Percentiles rank a stretch among this genome's conserved stretches.
Conservation (phyloP, 2,113 vertebrate species). For the Plestiodon gilberti region DNA sequence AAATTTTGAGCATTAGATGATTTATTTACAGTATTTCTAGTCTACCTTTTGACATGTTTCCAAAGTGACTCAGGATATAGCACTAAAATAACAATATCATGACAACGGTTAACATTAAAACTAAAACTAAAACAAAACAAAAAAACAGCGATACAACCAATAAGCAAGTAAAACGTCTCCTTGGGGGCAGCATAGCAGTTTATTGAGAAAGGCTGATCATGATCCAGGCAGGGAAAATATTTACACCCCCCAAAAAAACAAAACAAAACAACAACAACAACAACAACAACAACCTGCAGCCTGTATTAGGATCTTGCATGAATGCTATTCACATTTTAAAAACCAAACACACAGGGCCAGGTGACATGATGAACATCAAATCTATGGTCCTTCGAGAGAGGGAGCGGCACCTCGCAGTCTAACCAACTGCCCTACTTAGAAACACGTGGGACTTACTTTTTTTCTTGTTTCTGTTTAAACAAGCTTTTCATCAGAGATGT, state of each 20-base stretch:
- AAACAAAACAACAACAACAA: too few relatives aligned
- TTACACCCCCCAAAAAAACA: too few relatives aligned
- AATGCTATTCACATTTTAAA: too few relatives aligned
- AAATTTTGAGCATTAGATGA: too few relatives aligned
- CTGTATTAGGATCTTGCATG: too few relatives aligned
- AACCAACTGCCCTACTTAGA: neutral
- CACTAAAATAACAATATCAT: neutral
- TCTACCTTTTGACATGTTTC: neutral
- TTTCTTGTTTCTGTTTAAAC: slow-evolving; percentile 2
- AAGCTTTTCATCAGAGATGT: slow-evolving; percentile 16
- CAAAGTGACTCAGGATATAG: neutral
- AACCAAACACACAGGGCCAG: too few relatives aligned
- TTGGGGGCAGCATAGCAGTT: too few relatives aligned
- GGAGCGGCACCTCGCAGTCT: neutral
- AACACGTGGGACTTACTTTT: neutral
- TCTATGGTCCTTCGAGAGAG: too few relatives aligned
- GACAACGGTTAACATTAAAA: neutral
- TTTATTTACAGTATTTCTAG: neutral
- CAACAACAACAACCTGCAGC: too few relatives aligned
- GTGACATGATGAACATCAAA: too few relatives aligned
- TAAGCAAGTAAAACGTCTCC: neutral
- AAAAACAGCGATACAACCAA: neutral
- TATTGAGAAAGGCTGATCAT: too few relatives aligned
- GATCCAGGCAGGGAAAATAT: too few relatives aligned
- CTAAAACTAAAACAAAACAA: neutral